A percentile compares a stretch with the other conserved stretches of the same genome.
phyloP scores from a whole-genome alignment of 92 coral and sea anemone genomes.

The Muricea muricata region DNA sequence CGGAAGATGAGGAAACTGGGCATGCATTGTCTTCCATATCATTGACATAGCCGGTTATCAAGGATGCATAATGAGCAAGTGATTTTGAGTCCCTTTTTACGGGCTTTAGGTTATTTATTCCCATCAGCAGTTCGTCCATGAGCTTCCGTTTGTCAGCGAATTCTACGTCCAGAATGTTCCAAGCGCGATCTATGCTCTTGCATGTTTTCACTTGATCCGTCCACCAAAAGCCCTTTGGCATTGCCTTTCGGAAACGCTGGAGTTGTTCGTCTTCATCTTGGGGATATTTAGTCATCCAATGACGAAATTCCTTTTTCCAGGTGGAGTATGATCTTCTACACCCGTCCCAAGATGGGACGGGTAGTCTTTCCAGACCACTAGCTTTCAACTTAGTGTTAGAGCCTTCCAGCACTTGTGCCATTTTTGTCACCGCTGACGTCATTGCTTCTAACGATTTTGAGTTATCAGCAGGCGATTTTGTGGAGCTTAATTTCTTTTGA shows the following conservation, averaged over 20 bases:
- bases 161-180: no score
- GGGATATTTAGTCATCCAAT: conserved; percentile 66
- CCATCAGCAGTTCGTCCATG: background rate
- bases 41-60: conserved; percentile 25
- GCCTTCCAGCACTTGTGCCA: background rate
- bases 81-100: no score
- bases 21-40: conserved; percentile 74
- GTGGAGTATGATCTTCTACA: conserved; percentile 43
- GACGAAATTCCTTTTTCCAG: no score
- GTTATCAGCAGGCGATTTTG: background rate
- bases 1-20: conserved; percentile 23
- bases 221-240: conserved; percentile 7
- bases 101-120: background rate
- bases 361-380: conserved; percentile 59
- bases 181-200: no score
- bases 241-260: no score
- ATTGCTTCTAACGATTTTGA: background rate
- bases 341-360: conserved; percentile 74
- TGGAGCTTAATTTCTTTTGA: background rate
- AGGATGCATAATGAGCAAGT: background rate
- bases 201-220: conserved; percentile 11
- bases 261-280: no score
- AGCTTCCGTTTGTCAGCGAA: no score
- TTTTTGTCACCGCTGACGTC: background rate
- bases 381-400: no score